Conservation (phyloP, 2,797 vertebrate genomes). For the Astyanax mexicanus region DNA sequence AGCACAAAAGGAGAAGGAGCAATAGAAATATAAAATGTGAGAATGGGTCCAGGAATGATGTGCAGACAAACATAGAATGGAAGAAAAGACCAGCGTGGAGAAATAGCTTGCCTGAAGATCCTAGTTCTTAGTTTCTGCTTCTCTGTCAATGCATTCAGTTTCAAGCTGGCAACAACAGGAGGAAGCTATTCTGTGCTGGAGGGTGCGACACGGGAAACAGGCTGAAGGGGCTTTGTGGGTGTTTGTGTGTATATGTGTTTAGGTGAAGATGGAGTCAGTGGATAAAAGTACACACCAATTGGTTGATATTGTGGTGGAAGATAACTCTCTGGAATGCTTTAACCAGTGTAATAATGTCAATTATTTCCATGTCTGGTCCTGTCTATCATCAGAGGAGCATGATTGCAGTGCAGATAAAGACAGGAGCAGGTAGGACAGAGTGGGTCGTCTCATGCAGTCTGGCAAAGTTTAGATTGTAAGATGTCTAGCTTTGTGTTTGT, state of each 20-base stretch:
- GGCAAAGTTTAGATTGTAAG: constrained; percentile 34
- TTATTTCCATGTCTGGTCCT: constrained; percentile 46
- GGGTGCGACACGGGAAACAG: constrained; percentile 70
- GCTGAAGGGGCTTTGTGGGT: constrained; percentile 55
- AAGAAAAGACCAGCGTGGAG: background rate
- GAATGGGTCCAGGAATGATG: background rate
- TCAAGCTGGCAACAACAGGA: constrained; percentile 58
- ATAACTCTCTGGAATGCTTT: constrained; percentile 34
- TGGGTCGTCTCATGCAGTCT: constrained; percentile 26
- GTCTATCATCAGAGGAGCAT: constrained; percentile 42
- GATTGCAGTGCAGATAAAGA: constrained; percentile 47
- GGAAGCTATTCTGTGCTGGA: constrained; percentile 65
- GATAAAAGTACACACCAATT: constrained; percentile 21
- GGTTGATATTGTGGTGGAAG: background rate
- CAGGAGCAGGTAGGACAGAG: constrained; percentile 12
- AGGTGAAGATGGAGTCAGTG: background rate
- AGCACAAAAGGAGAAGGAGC: background rate
- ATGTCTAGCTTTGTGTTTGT: constrained; percentile 41
- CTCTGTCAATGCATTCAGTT: constrained; percentile 40
- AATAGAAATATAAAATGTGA: background rate
- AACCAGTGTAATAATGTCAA: constrained; percentile 42
- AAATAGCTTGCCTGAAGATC: background rate
- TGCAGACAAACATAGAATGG: background rate
- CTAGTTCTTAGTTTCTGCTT: constrained; percentile 49
- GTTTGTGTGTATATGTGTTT: constrained; percentile 30